phyloP scores from a whole-genome alignment of 2,888 invertebrate species.

The Lathronympha strigana region DNA sequence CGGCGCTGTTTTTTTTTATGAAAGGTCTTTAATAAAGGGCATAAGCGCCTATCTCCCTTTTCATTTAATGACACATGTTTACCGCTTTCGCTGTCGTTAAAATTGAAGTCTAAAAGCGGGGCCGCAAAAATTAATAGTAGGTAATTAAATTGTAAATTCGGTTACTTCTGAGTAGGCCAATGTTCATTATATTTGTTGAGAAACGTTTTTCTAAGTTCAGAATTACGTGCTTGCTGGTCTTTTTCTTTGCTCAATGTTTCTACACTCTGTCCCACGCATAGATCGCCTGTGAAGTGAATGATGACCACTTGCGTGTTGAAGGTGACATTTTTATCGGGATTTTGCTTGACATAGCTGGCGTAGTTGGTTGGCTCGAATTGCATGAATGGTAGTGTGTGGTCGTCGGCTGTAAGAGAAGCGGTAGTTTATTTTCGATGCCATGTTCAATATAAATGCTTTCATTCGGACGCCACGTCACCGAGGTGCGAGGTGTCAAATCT shows the following conservation, averaged over 20 bases:
- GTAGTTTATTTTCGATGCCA: no score
- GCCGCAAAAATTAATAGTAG: neutral
- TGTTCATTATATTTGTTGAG: constrained; percentile 78
- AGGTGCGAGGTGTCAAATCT: no score
- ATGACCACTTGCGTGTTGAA: constrained; percentile 85
- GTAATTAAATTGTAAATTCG: neutral
- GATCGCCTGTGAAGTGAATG: constrained; percentile 85
- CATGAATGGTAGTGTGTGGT: constrained; percentile 63
- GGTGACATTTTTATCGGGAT: constrained; percentile 75
- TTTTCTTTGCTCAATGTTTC: constrained; percentile 86
- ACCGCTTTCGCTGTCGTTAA: neutral
- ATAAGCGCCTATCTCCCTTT: neutral
- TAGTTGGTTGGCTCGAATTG: constrained; percentile 62
- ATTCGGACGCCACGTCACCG: no score
- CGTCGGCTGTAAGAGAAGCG: constrained; percentile 53
- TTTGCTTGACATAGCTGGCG: constrained; percentile 65
- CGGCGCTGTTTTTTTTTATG: neutral
- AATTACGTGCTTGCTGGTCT: constrained; percentile 86
- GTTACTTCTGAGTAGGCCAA: constrained; percentile 75
- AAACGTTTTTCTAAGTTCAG: constrained; percentile 84
- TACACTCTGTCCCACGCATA: constrained; percentile 80
- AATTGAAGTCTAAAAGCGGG: neutral
- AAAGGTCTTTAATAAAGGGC: neutral
- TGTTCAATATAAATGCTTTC: no score
- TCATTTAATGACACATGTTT: neutral